A percentile compares a stretch with the other conserved stretches of the same genome.
Conservation (phyloP, 1,140 invertebrate species). For the Drosophila ambigua region DNA sequence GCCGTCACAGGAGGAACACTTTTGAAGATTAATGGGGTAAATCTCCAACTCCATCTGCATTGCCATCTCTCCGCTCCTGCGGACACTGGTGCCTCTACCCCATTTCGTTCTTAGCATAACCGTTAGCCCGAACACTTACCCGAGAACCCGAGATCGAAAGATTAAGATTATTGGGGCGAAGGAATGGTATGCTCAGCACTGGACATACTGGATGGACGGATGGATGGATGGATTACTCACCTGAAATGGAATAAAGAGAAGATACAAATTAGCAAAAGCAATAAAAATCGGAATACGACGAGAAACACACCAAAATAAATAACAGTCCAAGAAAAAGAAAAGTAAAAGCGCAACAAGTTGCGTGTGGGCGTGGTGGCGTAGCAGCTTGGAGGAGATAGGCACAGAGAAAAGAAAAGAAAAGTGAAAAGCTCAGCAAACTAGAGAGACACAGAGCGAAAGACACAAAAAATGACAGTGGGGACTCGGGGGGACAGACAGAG, state of each 20-base stretch:
- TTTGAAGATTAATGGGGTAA: conserved; percentile 29
- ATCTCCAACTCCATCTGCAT: no score
- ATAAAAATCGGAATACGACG: conserved; percentile 12
- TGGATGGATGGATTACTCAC: conserved; percentile 29
- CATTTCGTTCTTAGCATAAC: conserved; percentile 10
- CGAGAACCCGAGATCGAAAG: conserved; percentile 12
- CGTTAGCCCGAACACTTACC: conserved; percentile 46
- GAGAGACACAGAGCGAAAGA: conserved; percentile 5
- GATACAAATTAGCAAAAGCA: conserved; percentile 24
- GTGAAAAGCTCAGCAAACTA: conserved; percentile 31
- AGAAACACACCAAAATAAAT: conserved; percentile 8
- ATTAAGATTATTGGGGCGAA: conserved; percentile 20
- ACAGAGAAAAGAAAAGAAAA: conserved; percentile 16
- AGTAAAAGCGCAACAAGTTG: conserved; percentile 55
- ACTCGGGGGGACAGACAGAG: neutral
- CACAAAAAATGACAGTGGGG: neutral
- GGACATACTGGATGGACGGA: no score
- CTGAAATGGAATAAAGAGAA: conserved; percentile 28
- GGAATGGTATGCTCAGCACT: conserved; percentile 1
- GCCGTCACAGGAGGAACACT: conserved; percentile 22
- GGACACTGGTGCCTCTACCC: neutral
- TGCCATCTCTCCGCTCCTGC: no score
- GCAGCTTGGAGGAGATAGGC: conserved; percentile 8
- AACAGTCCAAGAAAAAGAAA: conserved; percentile 36
- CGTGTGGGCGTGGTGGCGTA: conserved; percentile 49